These are phyloP conservation scores for Bombus turneri DNA, from an alignment of 1,140 invertebrate species.

Conservation along the genomic window DNA sequence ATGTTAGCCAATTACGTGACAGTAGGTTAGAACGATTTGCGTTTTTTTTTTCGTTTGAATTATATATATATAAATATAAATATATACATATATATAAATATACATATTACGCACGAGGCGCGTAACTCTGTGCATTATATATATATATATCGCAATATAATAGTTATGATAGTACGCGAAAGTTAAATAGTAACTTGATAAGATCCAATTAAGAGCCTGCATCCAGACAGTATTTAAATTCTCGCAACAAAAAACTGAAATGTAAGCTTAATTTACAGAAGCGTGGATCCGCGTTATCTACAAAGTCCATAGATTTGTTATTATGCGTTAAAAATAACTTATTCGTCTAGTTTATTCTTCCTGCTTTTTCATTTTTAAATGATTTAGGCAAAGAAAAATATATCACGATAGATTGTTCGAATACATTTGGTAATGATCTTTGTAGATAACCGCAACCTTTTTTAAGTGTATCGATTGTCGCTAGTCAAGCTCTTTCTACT, in stretches of 20 bases:
- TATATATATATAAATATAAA: conserved; percentile 31
- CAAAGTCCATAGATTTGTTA: neutral
- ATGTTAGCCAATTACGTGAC: conserved; percentile 56
- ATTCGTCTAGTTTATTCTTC: neutral
- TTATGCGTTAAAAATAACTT: neutral
- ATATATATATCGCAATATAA: conserved; percentile 36
- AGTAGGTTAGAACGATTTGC: conserved; percentile 32
- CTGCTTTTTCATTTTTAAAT: neutral
- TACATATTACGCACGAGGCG: conserved; percentile 13
- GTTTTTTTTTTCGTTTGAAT: conserved; percentile 48
- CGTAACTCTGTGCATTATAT: conserved; percentile 25
- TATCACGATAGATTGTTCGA: neutral
- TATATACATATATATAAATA: conserved; percentile 15
- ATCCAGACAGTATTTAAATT: conserved; percentile 21
- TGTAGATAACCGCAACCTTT: neutral
- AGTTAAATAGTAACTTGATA: conserved; percentile 34
- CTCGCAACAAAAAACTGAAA: neutral
- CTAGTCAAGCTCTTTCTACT: conserved; percentile 14
- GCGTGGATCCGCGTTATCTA: neutral
- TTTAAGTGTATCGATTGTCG: conserved; percentile 19
- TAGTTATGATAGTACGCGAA: conserved; percentile 25
- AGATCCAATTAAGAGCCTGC: conserved; percentile 53
- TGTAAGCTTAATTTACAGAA: neutral
- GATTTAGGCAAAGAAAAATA: neutral
- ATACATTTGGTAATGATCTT: conserved; percentile 15